Evolutionary conservation across 2,797 vertebrate genomes (phyloP).

Genomic region (Sebastes reedi): DNA sequence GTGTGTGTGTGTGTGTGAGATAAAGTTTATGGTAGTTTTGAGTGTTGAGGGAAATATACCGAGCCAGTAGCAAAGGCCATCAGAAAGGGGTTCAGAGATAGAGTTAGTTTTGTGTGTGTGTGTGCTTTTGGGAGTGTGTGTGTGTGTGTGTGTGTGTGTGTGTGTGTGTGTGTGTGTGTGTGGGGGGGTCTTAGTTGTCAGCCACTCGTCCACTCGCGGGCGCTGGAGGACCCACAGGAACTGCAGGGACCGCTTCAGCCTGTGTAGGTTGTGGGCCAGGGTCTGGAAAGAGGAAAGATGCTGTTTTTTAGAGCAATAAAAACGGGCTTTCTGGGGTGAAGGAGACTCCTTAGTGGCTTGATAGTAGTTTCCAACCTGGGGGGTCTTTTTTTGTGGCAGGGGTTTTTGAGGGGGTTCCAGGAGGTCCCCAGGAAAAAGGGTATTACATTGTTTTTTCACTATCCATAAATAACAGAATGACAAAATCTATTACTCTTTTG

Average conservation of each 20-base stretch:
- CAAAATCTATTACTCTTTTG: no score
- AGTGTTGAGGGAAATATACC: conserved; percentile 35
- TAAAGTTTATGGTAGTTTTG: conserved; percentile 28
- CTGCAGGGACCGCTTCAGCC: conserved; percentile 85
- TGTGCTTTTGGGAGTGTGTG: neutral
- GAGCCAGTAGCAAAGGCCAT: conserved; percentile 73
- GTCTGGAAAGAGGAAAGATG: conserved; percentile 77
- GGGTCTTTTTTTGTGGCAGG: neutral
- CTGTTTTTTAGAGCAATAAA: neutral
- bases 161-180: conserved; percentile 17
- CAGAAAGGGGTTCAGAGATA: conserved; percentile 47
- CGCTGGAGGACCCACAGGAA: conserved; percentile 82
- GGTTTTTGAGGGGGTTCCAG: no score
- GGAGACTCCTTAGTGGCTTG: neutral
- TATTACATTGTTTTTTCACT: no score
- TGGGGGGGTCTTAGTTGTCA: conserved; percentile 70
- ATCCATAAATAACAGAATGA: no score
- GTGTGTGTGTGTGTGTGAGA: conserved; percentile 17
- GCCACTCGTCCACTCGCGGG: conserved; percentile 81
- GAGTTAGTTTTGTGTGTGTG: conserved; percentile 28
- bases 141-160: conserved; percentile 5
- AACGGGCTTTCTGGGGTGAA: rapidly evolving
- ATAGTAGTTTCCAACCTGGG: neutral
- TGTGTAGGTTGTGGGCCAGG: conserved; percentile 82
- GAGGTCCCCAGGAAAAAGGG: no score